A percentile compares a stretch with the other conserved stretches of the same genome.
phyloP scores from a whole-genome alignment of 92 coral and sea anemone species.

The Epizoanthus scotinus region DNA sequence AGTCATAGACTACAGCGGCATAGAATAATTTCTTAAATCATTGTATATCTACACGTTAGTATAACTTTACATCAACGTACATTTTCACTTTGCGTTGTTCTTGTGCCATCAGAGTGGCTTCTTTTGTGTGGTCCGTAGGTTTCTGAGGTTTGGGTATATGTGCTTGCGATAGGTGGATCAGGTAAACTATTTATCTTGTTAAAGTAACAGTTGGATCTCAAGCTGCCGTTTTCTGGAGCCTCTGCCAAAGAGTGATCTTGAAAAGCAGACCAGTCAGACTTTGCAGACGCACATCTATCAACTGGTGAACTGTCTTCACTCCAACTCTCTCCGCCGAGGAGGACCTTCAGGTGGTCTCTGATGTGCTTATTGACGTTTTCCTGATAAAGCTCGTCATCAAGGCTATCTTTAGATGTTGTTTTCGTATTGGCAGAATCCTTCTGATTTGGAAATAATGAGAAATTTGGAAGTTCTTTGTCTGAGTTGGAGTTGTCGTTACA shows the following conservation, averaged over 20 bases:
- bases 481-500: background rate
- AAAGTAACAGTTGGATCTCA: too few species aligned
- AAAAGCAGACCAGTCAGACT: background rate
- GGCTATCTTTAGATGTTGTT: background rate
- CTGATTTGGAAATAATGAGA: slow-evolving; percentile 23
- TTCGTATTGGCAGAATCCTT: background rate
- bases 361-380: slow-evolving; percentile 28
- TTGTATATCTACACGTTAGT: background rate
- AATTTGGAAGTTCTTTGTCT: slow-evolving; percentile 27
- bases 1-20: too few species aligned
- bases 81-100: slow-evolving; percentile 2
- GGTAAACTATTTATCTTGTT: background rate
- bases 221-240: too few species aligned
- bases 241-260: background rate
- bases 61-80: background rate
- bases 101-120: background rate
- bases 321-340: slow-evolving; percentile 12
- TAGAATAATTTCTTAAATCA: too few species aligned
- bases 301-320: background rate
- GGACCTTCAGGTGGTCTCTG: slow-evolving; percentile 18
- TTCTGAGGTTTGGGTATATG: background rate
- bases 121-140: background rate
- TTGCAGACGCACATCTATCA: background rate
- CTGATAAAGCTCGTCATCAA: slow-evolving; percentile 13
- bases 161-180: background rate